Evolutionary conservation across 2,113 vertebrate genomes (phyloP).

Genomic region (Melanocharis versteri): DNA sequence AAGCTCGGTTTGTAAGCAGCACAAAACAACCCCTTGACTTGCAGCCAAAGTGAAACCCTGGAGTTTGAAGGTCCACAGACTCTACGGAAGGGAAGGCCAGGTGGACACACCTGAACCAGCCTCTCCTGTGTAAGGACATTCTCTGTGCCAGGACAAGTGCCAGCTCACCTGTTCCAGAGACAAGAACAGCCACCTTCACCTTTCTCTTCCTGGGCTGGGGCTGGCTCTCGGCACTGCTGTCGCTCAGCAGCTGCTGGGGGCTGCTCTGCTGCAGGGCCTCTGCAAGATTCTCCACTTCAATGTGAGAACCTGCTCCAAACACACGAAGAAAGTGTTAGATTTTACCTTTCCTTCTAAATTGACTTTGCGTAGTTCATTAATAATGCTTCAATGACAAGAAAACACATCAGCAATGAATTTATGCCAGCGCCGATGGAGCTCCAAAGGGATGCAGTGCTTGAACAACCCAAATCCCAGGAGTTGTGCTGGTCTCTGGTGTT

Average conservation of each 20-base stretch:
- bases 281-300: slow-evolving; percentile 47
- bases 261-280: slow-evolving; percentile 54
- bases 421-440: background rate
- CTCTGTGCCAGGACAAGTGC: background rate
- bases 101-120: background rate
- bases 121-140: background rate
- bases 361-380: background rate
- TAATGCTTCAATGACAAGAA: background rate
- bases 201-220: slow-evolving; percentile 38
- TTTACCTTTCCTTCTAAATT: background rate
- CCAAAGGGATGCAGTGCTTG: background rate
- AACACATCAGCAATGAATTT: background rate
- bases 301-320: slow-evolving; percentile 14
- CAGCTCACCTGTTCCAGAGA: slow-evolving; percentile 84
- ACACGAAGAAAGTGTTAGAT: background rate
- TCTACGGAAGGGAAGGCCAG: background rate
- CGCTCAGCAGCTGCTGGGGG: background rate
- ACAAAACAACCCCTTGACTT: background rate
- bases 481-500: background rate
- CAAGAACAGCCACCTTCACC: slow-evolving; percentile 82
- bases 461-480: background rate
- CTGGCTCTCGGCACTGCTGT: background rate
- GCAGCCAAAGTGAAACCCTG: background rate
- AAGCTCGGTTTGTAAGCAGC: background rate
- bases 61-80: background rate